Evolutionary conservation across 1,140 invertebrate genomes (phyloP).

Genomic region (Orussus abietinus): DNA sequence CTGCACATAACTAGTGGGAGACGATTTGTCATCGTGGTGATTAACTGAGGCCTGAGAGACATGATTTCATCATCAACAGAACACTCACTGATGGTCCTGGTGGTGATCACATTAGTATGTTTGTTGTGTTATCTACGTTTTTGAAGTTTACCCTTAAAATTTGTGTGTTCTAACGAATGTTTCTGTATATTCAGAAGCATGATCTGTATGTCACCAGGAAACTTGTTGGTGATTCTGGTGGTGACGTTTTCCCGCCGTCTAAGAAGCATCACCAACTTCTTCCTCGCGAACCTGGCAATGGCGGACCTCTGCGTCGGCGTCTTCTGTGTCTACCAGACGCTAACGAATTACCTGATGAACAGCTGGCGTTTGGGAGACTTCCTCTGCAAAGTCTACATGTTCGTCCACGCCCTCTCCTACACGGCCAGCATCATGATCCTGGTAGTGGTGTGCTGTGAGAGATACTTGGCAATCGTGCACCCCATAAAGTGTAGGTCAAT

Average conservation of each 20-base stretch:
- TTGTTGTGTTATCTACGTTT: too few relatives aligned
- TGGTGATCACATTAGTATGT: too few relatives aligned
- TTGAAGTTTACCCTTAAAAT: too few relatives aligned
- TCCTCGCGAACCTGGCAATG: slow-evolving; percentile 76
- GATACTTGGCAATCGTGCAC: slow-evolving; percentile 79
- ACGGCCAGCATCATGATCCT: slow-evolving; percentile 79
- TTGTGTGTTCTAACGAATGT: too few relatives aligned
- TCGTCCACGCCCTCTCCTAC: slow-evolving; percentile 74
- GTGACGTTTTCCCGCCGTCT: slow-evolving; percentile 72
- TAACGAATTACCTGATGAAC: slow-evolving; percentile 70
- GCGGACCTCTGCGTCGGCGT: slow-evolving; percentile 81
- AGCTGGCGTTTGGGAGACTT: slow-evolving; percentile 78
- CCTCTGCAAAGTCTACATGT: slow-evolving; percentile 81
- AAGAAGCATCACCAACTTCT: slow-evolving; percentile 80
- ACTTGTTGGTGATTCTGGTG: slow-evolving; percentile 76
- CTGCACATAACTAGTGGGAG: too few relatives aligned
- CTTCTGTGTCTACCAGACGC: slow-evolving; percentile 82
- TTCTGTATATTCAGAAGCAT: too few relatives aligned
- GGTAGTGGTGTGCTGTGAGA: slow-evolving; percentile 76
- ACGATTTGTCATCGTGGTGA: too few relatives aligned
- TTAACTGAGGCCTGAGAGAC: too few relatives aligned
- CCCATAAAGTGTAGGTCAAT: slow-evolving; percentile 77
- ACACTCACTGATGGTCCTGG: too few relatives aligned
- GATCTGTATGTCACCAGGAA: slow-evolving; percentile 66
- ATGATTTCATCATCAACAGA: too few relatives aligned